These are phyloP conservation scores for Stegophylla sp. DNA, from an alignment of 2,888 invertebrate species.

Conservation along the genomic window DNA sequence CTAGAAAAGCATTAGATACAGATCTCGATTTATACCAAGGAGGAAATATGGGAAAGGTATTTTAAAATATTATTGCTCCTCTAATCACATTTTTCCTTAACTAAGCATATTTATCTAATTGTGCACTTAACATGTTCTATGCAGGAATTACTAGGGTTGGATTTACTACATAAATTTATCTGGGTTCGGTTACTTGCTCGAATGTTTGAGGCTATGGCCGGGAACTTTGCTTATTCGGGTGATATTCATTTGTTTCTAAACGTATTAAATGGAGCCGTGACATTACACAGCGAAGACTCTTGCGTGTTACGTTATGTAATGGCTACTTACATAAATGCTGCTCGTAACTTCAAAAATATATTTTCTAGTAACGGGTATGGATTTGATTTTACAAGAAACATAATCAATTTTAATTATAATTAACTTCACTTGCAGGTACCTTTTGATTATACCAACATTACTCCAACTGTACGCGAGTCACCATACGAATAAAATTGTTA, in stretches of 20 bases:
- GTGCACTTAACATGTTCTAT: constrained; percentile 55
- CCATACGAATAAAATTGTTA: constrained; percentile 94
- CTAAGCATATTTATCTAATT: too few relatives aligned
- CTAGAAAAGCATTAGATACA: constrained; percentile 95
- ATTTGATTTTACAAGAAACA: neutral
- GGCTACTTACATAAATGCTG: constrained; percentile 96
- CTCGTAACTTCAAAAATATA: constrained; percentile 97
- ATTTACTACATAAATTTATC: constrained; percentile 97
- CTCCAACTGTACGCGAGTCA: constrained; percentile 96
- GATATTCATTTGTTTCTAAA: constrained; percentile 97
- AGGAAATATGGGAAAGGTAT: constrained; percentile 84
- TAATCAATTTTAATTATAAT: neutral
- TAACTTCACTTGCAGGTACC: constrained; percentile 71
- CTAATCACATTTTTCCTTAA: neutral
- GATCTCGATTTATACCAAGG: constrained; percentile 91
- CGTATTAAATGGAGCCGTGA: constrained; percentile 94
- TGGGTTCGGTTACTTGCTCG: constrained; percentile 96
- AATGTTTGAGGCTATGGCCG: constrained; percentile 98
- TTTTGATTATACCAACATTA: constrained; percentile 96
- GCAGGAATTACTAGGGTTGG: constrained; percentile 85
- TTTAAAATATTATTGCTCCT: neutral
- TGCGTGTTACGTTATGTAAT: constrained; percentile 93
- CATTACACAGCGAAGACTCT: constrained; percentile 96
- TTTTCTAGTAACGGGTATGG: constrained; percentile 92
- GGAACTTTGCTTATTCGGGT: constrained; percentile 94